A percentile compares a stretch with the other conserved stretches of the same genome.
Evolutionary conservation across 2,888 invertebrate genomes (phyloP).

Genomic region (Epinotia bilunana): DNA sequence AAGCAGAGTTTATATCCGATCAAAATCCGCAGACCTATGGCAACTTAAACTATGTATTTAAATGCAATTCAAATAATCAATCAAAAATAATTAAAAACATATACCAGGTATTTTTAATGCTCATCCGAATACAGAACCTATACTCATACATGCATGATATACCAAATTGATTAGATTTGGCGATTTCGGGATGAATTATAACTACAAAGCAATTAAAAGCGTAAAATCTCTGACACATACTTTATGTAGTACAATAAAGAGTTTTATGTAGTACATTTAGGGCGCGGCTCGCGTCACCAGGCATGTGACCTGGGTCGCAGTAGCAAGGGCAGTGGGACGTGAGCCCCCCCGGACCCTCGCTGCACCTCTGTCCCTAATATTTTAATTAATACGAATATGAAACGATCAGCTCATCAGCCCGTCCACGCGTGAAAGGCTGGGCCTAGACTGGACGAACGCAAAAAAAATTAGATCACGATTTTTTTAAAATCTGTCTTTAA

Average conservation of each 20-base stretch:
- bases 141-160: too few relatives aligned
- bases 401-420: neutral
- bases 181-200: neutral
- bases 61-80: too few relatives aligned
- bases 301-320: conserved; percentile 57
- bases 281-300: conserved; percentile 52
- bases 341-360: conserved; percentile 48
- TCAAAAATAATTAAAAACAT: too few relatives aligned
- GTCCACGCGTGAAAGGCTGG: neutral
- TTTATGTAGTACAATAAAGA: conserved; percentile 37
- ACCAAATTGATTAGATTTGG: neutral
- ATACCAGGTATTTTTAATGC: too few relatives aligned
- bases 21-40: too few relatives aligned
- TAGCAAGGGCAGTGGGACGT: conserved; percentile 60
- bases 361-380: conserved; percentile 43
- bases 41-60: too few relatives aligned
- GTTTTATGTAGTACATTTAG: conserved; percentile 47
- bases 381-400: conserved; percentile 38
- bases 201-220: neutral
- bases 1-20: too few relatives aligned
- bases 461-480: neutral
- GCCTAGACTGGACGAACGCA: neutral
- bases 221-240: conserved; percentile 5
- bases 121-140: too few relatives aligned
- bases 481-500: neutral